Base-by-base conservation (phyloP, 1,140 invertebrate species). In the Drosophila rhopaloa region DNA sequence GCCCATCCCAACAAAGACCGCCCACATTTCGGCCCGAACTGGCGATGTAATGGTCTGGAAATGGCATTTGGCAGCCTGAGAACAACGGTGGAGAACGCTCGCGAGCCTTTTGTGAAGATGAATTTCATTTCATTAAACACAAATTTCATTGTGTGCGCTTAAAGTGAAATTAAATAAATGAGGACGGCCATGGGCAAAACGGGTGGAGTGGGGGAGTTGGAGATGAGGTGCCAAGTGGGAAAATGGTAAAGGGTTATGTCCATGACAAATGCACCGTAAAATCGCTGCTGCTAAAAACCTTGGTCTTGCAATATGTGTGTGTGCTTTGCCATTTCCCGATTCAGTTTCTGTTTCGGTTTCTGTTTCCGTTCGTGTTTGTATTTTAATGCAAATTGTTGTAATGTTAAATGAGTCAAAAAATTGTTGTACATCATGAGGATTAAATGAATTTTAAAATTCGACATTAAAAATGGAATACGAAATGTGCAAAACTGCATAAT, bases 71-170 rank as follows among this genome's bases (percentile, higher is more conserved):
- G 61, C 71, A 70, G 50, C 53, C 60, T 63, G 51, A 32, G 48
- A 66, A 61, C 63, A 67, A 61, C 51, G 51, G 5, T 14, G 47
- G 61, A 48, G 59, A 46, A 32, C 7, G 19, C 32, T 35, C 9
- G 43, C 50, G 55, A 65, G 67, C 75, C 58, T 61, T 79, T 74
- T 58, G 66, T 59, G 66, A 75, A 79, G 76, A 84, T 90, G 85
- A 81, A 89, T 89, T 89, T 89, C 75, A 81, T 89, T 89, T 81
- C 84, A 75, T 78, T 89, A 78, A 89, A 90, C 80, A 75, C 73
- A 89, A 79, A 90, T 84, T 88, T 59, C 82, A 88, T 77, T 85
- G 68, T 71, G 68, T 72, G 76, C 76, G 76, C 61, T 81, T 85
- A 63, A 85, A 85, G 78, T 78, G 68, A 88, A 80, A 79, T 88